These are phyloP conservation scores for Drosophila nigromelanica DNA, from an alignment of 1,140 invertebrate genomes.

Conservation along the genomic window DNA sequence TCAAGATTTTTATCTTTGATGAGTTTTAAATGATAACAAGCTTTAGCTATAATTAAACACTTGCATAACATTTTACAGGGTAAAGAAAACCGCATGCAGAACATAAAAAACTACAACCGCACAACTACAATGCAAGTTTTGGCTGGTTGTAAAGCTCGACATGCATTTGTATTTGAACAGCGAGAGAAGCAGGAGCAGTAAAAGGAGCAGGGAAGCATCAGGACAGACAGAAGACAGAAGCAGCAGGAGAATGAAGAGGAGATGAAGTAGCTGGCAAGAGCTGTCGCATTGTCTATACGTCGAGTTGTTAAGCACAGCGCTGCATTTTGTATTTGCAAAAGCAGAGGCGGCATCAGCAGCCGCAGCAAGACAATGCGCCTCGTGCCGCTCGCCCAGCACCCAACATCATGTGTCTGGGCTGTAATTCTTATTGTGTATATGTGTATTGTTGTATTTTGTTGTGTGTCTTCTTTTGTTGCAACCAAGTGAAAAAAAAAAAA, in stretches of 20 bases:
- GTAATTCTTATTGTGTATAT: constrained; percentile 4
- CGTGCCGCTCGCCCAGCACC: not conserved
- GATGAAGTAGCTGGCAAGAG: constrained; percentile 9
- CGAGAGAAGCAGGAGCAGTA: constrained; percentile 11
- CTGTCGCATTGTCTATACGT: constrained; percentile 62
- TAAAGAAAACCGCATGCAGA: constrained; percentile 57
- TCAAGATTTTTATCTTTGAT: no score
- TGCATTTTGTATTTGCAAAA: constrained; percentile 37
- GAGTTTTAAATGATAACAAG: no score
- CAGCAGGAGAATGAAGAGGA: not conserved
- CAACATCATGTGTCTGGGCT: constrained; percentile 1
- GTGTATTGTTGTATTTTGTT: not conserved
- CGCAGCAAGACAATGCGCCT: constrained; percentile 18
- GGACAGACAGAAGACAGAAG: not conserved
- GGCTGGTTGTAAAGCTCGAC: constrained; percentile 15
- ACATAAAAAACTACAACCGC: constrained; percentile 65
- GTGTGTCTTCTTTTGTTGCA: constrained; percentile 16
- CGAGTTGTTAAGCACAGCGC: constrained; percentile 48
- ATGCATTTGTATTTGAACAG: constrained; percentile 37
- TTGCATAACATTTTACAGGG: constrained; percentile 21
- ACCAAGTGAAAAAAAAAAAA: not conserved
- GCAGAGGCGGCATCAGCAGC: not conserved
- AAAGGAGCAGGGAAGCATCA: not conserved
- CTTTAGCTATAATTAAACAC: no score
- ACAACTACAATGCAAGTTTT: constrained; percentile 48